A percentile compares a stretch with the other conserved stretches of the same genome.
Conservation (phyloP, 2,888 invertebrate species). For the Homarus gammarus region DNA sequence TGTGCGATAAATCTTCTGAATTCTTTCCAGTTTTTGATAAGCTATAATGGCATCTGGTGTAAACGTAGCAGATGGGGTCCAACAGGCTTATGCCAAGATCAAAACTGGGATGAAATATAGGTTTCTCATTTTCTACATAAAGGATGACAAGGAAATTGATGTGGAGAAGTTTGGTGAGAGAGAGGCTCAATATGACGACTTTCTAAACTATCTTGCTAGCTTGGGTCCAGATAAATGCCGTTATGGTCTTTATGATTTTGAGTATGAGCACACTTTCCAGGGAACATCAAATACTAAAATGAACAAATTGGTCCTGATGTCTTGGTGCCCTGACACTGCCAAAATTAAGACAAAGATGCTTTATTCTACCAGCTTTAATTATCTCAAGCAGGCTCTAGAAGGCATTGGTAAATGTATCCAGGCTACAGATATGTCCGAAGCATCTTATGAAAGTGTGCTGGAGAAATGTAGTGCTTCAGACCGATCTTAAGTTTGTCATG, state of each 20-base stretch:
- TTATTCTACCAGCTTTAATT: conserved; percentile 96
- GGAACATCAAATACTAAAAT: conserved; percentile 94
- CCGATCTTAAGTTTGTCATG: conserved; percentile 80
- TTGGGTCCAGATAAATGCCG: conserved; percentile 97
- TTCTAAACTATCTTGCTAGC: conserved; percentile 94
- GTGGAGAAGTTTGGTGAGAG: conserved; percentile 87
- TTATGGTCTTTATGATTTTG: conserved; percentile 95
- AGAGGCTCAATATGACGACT: conserved; percentile 95
- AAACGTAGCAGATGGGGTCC: conserved; percentile 40
- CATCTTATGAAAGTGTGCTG: conserved; percentile 94
- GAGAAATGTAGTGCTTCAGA: conserved; percentile 96
- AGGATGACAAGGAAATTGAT: conserved; percentile 96
- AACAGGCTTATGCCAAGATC: conserved; percentile 83
- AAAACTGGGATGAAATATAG: conserved; percentile 98
- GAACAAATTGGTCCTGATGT: conserved; percentile 98
- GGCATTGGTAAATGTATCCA: conserved; percentile 98
- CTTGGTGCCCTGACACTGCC: conserved; percentile 99
- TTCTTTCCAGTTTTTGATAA: no score
- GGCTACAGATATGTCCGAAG: conserved; percentile 91
- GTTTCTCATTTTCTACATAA: conserved; percentile 97
- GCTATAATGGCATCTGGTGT: conserved; percentile 38
- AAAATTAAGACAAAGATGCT: conserved; percentile 91
- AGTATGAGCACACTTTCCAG: conserved; percentile 98
- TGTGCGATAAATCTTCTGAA: not conserved
- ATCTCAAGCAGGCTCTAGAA: conserved; percentile 96